These are phyloP conservation scores for Boulengerochromis microlepis DNA, from an alignment of 2,113 vertebrate species.

Conservation along the genomic window DNA sequence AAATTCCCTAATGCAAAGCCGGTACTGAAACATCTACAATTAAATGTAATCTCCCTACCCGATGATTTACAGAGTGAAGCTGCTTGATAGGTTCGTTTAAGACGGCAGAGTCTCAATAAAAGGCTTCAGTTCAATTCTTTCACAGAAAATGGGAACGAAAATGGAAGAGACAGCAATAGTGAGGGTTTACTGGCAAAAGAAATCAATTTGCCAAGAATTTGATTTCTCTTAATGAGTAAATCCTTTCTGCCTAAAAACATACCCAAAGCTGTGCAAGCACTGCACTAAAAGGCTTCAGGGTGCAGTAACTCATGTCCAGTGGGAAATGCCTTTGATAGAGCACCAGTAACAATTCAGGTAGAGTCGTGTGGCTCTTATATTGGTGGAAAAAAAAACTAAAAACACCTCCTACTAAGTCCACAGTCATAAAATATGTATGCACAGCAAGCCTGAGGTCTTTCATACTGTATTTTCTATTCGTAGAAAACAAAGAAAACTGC, in stretches of 20 bases:
- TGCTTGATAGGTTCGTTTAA: not conserved
- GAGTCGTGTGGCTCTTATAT: not conserved
- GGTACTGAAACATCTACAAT: not conserved
- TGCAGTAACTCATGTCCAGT: not conserved
- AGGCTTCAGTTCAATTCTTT: not conserved
- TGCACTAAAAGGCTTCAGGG: not conserved
- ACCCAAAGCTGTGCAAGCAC: not conserved
- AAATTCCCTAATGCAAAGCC: not conserved
- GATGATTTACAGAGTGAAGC: not conserved
- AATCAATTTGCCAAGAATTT: not conserved
- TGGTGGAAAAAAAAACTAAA: not conserved
- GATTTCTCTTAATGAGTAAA: not conserved
- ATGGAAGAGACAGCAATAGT: not conserved
- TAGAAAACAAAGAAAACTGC: constrained; percentile 19
- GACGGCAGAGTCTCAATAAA: not conserved
- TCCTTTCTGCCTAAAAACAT: not conserved
- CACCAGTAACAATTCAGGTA: not conserved
- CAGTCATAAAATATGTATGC: constrained; percentile 40
- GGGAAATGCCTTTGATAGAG: not conserved
- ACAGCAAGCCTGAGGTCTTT: not conserved
- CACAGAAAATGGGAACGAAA: not conserved
- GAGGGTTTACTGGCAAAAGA: not conserved
- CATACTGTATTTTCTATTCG: not conserved
- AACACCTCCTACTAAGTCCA: not conserved
- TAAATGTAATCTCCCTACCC: not conserved